A percentile compares a stretch with the other conserved stretches of the same genome.
Conservation (phyloP, 2,113 vertebrate genomes). For the Toxostoma redivivum region DNA sequence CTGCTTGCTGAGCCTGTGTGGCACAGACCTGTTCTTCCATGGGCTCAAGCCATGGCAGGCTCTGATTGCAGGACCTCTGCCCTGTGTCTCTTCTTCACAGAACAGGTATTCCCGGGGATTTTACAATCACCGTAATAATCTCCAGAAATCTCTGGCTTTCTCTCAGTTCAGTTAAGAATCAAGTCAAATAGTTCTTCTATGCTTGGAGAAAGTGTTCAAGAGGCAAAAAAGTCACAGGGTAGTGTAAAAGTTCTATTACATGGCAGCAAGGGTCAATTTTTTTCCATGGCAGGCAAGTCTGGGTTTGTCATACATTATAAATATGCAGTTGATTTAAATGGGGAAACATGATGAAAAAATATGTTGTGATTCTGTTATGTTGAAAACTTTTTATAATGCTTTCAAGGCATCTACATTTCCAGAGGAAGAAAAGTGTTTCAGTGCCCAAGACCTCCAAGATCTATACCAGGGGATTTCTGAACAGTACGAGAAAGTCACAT, state of each 20-base stretch:
- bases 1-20: not conserved
- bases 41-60: not conserved
- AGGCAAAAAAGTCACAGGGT: not conserved
- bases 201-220: not conserved
- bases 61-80: not conserved
- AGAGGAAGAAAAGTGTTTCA: not conserved
- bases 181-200: not conserved
- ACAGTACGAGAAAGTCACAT: not conserved
- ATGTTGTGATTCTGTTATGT: not conserved
- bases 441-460: not conserved
- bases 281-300: not conserved
- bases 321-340: not conserved
- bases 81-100: not conserved
- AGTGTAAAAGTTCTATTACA: not conserved
- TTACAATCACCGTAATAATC: accelerated
- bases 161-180: not conserved
- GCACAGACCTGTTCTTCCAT: not conserved
- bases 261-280: not conserved
- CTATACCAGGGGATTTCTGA: not conserved
- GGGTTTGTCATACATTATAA: not conserved
- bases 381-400: not conserved
- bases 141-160: not conserved
- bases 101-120: not conserved
- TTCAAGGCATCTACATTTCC: not conserved
- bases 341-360: not conserved